These are phyloP conservation scores for Saccostrea echinata DNA, from an alignment of 1,140 invertebrate species.

Conservation along the genomic window DNA sequence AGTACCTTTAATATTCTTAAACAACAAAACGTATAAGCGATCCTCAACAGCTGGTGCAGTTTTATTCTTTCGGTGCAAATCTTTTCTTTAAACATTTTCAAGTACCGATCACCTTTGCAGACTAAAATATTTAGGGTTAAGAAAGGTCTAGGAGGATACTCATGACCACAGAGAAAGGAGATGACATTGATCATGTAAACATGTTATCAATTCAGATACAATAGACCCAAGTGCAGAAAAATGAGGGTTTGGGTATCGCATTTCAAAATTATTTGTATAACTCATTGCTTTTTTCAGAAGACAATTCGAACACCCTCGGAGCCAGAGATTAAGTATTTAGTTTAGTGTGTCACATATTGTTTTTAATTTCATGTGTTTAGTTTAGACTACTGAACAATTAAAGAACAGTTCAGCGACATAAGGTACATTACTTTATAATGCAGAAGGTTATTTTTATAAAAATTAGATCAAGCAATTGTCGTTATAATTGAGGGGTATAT, in stretches of 20 bases:
- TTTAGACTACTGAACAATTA: not conserved
- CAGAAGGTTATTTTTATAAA: too few relatives aligned
- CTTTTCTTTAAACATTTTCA: slow-evolving; percentile 2
- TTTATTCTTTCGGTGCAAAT: not conserved
- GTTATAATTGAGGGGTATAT: too few relatives aligned
- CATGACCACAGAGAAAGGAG: too few relatives aligned
- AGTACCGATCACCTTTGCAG: not conserved
- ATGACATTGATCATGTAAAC: not conserved
- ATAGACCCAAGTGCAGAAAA: not conserved
- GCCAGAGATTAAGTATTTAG: not conserved
- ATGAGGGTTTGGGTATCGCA: not conserved
- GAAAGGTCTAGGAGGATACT: not conserved
- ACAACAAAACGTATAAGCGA: not conserved
- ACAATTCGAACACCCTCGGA: slow-evolving; percentile 25
- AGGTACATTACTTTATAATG: too few relatives aligned
- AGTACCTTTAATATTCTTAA: not conserved
- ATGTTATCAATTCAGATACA: not conserved
- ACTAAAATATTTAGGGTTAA: not conserved
- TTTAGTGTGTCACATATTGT: not conserved
- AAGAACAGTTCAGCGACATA: not conserved
- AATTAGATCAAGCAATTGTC: too few relatives aligned
- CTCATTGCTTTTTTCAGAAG: not conserved
- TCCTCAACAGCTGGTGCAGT: not conserved
- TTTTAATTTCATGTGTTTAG: not conserved
- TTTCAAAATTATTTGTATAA: not conserved